Base-by-base conservation (phyloP, 64 coral and sea anemone genomes). In the Montipora sp. region DNA sequence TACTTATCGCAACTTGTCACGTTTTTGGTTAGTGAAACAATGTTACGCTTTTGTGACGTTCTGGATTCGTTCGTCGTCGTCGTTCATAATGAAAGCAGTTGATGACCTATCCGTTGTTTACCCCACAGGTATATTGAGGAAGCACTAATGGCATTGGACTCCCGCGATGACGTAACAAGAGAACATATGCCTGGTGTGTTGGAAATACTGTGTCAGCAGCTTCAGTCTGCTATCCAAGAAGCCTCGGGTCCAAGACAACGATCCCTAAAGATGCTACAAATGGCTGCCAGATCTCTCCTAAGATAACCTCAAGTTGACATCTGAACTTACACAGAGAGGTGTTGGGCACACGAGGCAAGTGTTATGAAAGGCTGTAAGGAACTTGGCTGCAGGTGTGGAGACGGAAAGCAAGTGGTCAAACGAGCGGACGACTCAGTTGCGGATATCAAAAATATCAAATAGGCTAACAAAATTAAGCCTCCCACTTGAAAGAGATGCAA, bases 111-210 rank as follows among this genome's bases (percentile, higher is more conserved):
- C 24, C 70, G 6, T 16, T n/a, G 2, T 65, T 77, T 16, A 8
- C 19, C 10, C 66, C 27, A 87, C 69, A 98, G 96, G 61, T 98
- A 98, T 59, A 89, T 98, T 16, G 61, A 95, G 73, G 97, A 96
- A 50, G 89, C 97, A 16, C 20, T 98, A 2, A 89, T 98, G 83
- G 83, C 89, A 10, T 89, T 98, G n/a, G 97, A 98, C 22, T 2
- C 89, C 1, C 18, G 8, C 2, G 82, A 98, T 76, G 91, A 90
- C 4, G 89, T 98, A 9, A 98, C 97, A 16, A 74, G 84, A 58
- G 94, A 98, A 80, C 97, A 98, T 46, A 78, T 98, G 60, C 91
- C 94, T 12, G 84, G 51, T 23, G 94, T 98, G 7, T 47, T 98
- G 11, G 61, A 85, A 19, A 89, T 92, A 44, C 53, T 98, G 50